Percentiles rank a stretch among this genome's conserved stretches.
Evolutionary conservation across 2,888 invertebrate genomes (phyloP).

Genomic region (Polydrusus pterygomalis): DNA sequence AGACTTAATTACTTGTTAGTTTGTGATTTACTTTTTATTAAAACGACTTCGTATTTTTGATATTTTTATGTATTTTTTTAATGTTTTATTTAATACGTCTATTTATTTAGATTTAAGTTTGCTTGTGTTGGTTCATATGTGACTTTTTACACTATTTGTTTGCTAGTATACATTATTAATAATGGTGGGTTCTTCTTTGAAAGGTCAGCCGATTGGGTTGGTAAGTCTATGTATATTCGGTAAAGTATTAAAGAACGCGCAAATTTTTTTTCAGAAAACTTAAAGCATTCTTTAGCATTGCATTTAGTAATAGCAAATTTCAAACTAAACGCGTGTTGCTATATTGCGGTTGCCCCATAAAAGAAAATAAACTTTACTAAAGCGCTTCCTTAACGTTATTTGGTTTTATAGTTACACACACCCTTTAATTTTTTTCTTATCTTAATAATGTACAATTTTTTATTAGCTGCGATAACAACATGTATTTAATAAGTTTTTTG

Average conservation of each 20-base stretch:
- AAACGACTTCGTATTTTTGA: slow-evolving; percentile 68
- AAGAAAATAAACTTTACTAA: too few species aligned
- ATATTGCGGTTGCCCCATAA: too few species aligned
- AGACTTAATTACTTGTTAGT: slow-evolving; percentile 61
- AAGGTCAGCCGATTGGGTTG: slow-evolving; percentile 14
- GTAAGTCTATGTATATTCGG: neutral
- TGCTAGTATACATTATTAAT: slow-evolving; percentile 5
- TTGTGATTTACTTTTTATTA: slow-evolving; percentile 61
- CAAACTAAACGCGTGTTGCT: too few species aligned
- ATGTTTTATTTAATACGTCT: slow-evolving; percentile 63
- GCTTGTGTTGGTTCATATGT: slow-evolving; percentile 55
- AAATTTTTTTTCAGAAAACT: too few species aligned
- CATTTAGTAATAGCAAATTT: too few species aligned
- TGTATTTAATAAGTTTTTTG: too few species aligned
- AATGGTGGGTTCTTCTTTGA: slow-evolving; percentile 11
- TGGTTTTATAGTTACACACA: too few species aligned
- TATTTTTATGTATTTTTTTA: slow-evolving; percentile 66
- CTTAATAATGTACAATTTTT: too few species aligned
- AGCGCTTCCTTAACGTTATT: too few species aligned
- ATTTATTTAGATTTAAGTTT: slow-evolving; percentile 66
- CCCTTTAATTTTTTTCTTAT: too few species aligned
- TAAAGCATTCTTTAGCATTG: too few species aligned
- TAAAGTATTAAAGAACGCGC: neutral
- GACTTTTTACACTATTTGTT: slow-evolving; percentile 42
- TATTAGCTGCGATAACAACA: too few species aligned